These are phyloP conservation scores for Ceuthmochares aereus DNA, from an alignment of 2,113 vertebrate genomes.

Conservation along the genomic window DNA sequence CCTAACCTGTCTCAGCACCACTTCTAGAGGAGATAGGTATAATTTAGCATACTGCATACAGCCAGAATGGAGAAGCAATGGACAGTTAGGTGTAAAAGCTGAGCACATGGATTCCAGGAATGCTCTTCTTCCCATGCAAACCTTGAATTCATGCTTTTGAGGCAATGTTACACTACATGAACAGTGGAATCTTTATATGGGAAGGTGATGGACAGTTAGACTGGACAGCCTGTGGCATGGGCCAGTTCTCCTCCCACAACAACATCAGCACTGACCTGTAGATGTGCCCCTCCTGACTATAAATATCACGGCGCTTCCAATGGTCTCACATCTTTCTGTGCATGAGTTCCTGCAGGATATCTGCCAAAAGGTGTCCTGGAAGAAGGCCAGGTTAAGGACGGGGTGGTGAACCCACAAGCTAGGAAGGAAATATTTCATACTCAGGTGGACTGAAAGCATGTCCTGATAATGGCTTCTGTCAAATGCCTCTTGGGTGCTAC, in stretches of 20 bases:
- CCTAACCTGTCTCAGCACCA: background rate
- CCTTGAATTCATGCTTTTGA: accelerated
- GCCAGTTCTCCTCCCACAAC: background rate
- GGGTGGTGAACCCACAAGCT: background rate
- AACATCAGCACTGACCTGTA: background rate
- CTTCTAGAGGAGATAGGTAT: accelerated
- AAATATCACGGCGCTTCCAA: background rate
- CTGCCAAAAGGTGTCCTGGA: background rate
- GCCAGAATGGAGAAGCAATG: background rate
- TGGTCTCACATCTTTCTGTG: background rate
- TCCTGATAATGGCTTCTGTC: background rate
- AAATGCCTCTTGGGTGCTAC: background rate
- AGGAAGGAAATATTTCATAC: background rate
- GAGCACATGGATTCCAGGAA: background rate
- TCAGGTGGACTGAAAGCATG: background rate
- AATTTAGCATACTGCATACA: background rate
- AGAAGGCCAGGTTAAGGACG: background rate
- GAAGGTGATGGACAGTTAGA: background rate
- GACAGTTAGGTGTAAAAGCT: background rate
- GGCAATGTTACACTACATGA: background rate
- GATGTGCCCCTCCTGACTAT: background rate
- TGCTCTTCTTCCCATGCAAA: background rate
- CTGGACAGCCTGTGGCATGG: accelerated
- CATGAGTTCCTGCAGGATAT: background rate
- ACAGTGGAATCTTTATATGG: background rate